Conservation (phyloP, 92 coral and sea anemone genomes). For the Diadumene lineata region DNA sequence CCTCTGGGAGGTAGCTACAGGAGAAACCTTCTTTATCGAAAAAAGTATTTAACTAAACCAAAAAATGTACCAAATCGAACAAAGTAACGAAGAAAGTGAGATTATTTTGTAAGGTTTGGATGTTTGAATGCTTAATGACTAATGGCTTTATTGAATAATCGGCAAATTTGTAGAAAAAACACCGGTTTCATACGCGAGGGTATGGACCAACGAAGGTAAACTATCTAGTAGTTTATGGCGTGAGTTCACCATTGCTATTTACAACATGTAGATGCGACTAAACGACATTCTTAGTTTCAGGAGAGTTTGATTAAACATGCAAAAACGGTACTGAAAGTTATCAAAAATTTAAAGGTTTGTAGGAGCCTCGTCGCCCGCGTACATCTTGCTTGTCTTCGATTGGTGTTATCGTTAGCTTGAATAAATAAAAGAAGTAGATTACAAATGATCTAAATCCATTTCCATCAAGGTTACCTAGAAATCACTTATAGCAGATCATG, state of each 20-base stretch:
- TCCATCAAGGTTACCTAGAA: slow-evolving; percentile 6
- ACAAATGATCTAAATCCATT: background rate
- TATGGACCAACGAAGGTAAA: background rate
- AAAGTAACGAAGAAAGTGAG: slow-evolving; percentile 8
- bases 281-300: slow-evolving; percentile 43
- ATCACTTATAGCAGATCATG: background rate
- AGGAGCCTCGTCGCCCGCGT: slow-evolving; percentile 66
- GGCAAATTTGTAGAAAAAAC: background rate
- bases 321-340: slow-evolving; percentile 92
- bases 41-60: background rate
- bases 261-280: slow-evolving; percentile 40
- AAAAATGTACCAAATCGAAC: slow-evolving; percentile 14
- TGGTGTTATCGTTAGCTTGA: slow-evolving; percentile 24
- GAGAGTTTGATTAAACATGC: slow-evolving; percentile 81
- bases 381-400: background rate
- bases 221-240: slow-evolving; percentile 6
- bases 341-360: slow-evolving; percentile 87
- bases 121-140: slow-evolving; percentile 66
- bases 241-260: slow-evolving; percentile 17
- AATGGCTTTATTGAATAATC: slow-evolving; percentile 10
- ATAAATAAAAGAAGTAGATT: slow-evolving; percentile 14
- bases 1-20: slow-evolving; percentile 28
- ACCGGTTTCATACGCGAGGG: background rate
- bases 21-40: background rate
- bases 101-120: background rate